These are phyloP conservation scores for Melieria picta DNA, from an alignment of 2,888 invertebrate genomes.

Conservation along the genomic window DNA sequence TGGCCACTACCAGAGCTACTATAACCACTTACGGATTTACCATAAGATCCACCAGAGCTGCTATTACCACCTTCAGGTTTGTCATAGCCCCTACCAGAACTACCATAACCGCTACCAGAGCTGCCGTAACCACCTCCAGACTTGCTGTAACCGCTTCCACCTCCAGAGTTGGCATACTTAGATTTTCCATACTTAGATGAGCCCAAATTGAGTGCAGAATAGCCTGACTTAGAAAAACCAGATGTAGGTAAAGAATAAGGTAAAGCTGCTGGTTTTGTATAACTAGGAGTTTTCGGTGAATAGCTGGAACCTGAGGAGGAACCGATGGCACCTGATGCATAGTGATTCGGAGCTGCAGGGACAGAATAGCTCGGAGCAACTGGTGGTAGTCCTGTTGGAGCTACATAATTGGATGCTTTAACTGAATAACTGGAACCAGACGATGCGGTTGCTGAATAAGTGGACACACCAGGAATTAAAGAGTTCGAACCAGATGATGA, in stretches of 20 bases:
- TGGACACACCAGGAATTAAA: constrained; percentile 23
- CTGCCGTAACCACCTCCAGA: not conserved
- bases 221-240: not conserved
- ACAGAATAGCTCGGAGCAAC: constrained; percentile 41
- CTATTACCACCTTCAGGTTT: not conserved
- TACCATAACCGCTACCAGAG: not conserved
- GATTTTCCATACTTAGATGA: not conserved
- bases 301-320: constrained; percentile 40
- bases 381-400: constrained; percentile 2
- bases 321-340: constrained; percentile 38
- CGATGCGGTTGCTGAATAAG: constrained; percentile 21
- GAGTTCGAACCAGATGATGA: constrained; percentile 17
- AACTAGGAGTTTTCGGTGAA: constrained; percentile 41
- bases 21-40: too few relatives aligned
- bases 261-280: constrained; percentile 43
- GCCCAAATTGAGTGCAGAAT: not conserved
- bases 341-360: constrained; percentile 44
- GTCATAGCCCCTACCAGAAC: not conserved
- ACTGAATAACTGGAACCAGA: constrained; percentile 21
- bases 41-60: not conserved
- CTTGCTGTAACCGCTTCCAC: too few relatives aligned
- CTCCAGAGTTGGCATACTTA: too few relatives aligned
- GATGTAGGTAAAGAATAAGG: constrained; percentile 36
- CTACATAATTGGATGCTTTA: constrained; percentile 3
- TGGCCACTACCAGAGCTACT: not conserved